These are phyloP conservation scores for Plemyria rubiginata DNA, from an alignment of 2,888 invertebrate species.

Conservation along the genomic window DNA sequence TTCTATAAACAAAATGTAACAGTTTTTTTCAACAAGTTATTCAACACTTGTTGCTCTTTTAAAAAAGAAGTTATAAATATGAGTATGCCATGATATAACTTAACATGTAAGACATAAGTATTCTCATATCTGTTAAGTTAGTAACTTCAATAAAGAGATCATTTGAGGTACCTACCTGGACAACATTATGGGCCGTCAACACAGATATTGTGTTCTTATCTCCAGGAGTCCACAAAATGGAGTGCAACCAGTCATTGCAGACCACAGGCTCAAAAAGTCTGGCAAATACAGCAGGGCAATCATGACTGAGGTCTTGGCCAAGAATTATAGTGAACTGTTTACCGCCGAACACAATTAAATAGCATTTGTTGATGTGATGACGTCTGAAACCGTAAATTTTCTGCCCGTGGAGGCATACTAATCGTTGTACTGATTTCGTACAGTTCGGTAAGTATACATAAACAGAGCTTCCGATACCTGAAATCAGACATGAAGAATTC, in stretches of 20 bases:
- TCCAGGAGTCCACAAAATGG: conserved; percentile 78
- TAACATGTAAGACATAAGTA: too few relatives aligned
- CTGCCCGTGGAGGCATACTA: conserved; percentile 70
- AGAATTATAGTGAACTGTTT: conserved; percentile 74
- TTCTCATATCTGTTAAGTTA: too few relatives aligned
- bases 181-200: conserved; percentile 88
- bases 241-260: conserved; percentile 88
- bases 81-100: too few relatives aligned
- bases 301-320: conserved; percentile 26
- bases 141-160: too few relatives aligned
- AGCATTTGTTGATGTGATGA: conserved; percentile 46
- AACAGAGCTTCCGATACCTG: conserved; percentile 83
- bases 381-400: conserved; percentile 85
- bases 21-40: too few relatives aligned
- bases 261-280: conserved; percentile 53
- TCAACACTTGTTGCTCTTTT: too few relatives aligned
- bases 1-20: too few relatives aligned
- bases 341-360: conserved; percentile 84
- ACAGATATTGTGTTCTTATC: conserved; percentile 81
- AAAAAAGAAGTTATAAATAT: too few relatives aligned
- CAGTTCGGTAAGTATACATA: conserved; percentile 59
- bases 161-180: conserved; percentile 70
- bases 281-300: conserved; percentile 35
- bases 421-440: conserved; percentile 48
- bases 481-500: conserved; percentile 42